Percentiles rank a stretch among this genome's conserved stretches.
Conservation (phyloP, 1,140 invertebrate species). For the Brachionus plicatilis region DNA sequence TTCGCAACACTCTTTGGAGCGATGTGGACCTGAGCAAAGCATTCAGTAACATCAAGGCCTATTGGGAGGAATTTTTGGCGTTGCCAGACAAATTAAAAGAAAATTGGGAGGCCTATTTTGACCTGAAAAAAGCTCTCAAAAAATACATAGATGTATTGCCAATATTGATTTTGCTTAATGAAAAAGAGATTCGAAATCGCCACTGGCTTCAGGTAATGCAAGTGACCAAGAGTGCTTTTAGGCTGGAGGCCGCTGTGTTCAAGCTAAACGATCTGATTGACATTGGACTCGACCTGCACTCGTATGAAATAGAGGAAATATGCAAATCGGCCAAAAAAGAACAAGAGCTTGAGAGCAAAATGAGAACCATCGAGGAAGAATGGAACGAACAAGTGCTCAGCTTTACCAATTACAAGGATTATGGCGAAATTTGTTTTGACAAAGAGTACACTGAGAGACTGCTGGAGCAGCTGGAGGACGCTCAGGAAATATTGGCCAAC, state of each 20-base stretch:
- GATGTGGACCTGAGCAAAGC: slow-evolving; percentile 45
- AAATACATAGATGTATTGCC: slow-evolving; percentile 34
- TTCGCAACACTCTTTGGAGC: slow-evolving; percentile 54
- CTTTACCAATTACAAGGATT: slow-evolving; percentile 54
- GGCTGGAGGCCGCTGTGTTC: slow-evolving; percentile 54
- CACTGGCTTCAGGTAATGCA: slow-evolving; percentile 57
- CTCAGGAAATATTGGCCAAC: slow-evolving; percentile 48
- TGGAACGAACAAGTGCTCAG: slow-evolving; percentile 57
- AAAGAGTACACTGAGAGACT: slow-evolving; percentile 52
- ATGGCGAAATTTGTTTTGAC: slow-evolving; percentile 52
- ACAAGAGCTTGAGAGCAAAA: slow-evolving; percentile 54
- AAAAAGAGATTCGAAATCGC: slow-evolving; percentile 53
- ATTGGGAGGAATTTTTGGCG: slow-evolving; percentile 14
- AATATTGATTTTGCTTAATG: neutral
- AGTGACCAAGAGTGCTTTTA: slow-evolving; percentile 53
- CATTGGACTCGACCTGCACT: slow-evolving; percentile 54
- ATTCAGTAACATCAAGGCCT: neutral
- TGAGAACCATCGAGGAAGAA: slow-evolving; percentile 55
- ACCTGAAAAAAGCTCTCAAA: neutral
- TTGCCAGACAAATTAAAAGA: slow-evolving; percentile 39
- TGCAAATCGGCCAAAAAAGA: slow-evolving; percentile 52
- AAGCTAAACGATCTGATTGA: slow-evolving; percentile 53
- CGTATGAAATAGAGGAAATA: slow-evolving; percentile 53
- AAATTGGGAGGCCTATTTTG: slow-evolving; percentile 30
- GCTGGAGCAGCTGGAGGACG: slow-evolving; percentile 56